Evolutionary conservation across 2,113 vertebrate species (phyloP).

Genomic region (Pavo muticus): DNA sequence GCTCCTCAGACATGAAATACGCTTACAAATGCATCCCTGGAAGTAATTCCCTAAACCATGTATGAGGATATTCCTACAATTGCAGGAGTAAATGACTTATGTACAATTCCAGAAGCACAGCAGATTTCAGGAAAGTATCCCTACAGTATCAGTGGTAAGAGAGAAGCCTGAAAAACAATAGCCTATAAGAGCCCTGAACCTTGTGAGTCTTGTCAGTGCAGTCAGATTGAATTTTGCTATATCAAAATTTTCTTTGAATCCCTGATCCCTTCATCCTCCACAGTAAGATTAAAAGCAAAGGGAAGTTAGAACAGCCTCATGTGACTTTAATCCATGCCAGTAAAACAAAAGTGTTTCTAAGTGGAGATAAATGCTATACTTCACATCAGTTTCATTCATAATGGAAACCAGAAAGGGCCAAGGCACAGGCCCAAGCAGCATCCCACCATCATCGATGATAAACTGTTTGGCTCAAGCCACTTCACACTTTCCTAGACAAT

Average conservation of each 20-base stretch:
- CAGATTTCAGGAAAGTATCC: not conserved
- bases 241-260: not conserved
- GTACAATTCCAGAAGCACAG: not conserved
- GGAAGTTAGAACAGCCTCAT: not conserved
- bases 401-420: not conserved
- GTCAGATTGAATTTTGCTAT: not conserved
- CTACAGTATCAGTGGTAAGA: not conserved
- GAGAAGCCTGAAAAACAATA: not conserved
- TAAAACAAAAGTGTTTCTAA: not conserved
- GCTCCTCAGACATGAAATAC: not conserved
- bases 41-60: not conserved
- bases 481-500: not conserved
- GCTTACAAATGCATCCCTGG: not conserved
- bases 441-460: not conserved
- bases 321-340: not conserved
- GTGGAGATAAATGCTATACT: not conserved
- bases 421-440: not conserved
- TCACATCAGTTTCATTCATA: not conserved
- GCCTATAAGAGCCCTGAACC: not conserved
- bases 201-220: not conserved
- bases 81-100: not conserved
- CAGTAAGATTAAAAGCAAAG: not conserved
- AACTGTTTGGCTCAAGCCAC: not conserved
- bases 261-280: not conserved
- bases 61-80: not conserved